Evolutionary conservation across 1,140 invertebrate genomes (phyloP), one percentile per base, ranked within the genome.

Genomic region (Leptinotarsa undecemlineata): DNA sequence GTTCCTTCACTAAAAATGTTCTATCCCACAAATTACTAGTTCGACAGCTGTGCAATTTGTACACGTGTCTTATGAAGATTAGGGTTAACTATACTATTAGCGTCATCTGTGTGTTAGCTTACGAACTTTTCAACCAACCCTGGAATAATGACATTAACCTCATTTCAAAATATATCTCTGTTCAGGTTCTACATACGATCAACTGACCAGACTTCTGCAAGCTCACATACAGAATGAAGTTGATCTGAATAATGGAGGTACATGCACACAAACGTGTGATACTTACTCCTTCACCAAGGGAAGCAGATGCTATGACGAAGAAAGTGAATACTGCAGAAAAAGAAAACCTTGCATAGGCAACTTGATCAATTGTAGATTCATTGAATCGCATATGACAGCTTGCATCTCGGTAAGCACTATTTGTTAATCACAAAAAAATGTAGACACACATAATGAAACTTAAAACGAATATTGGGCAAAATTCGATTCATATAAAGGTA

Each of bases 181-280:
- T 79, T 20, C 74, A 89, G 89, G 90, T 4, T 85, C 88, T 77
- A 95, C 92, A 0, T 96, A 91, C 80, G 89, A 90, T 4, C 88
- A 93, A 82, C 86, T 96, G 21, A 95, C 92, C 0, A 88, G 92
- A 67, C 83, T 96, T 0, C 88, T 96, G 6, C 94, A 95, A 87
- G 94, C 94, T 2, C 95, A 93, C 80, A 89, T 96, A 33, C 92
- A 94, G 75, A 96, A 96, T 84, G 94, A 96, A 83, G 93, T 94
- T 14, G 92, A 95, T 82, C 85, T 96, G 85, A 95, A 95, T 82
- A 75, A 81, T 0, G 87, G 90, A 1, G 85, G 86, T 11, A 92
- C 92, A 0, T 96, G 95, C 82, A 86, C 87, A 11, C 90, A 95
- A 80, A 92, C 92, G 75, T 96, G 95, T 82, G 88, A 79, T 0